phyloP scores from a whole-genome alignment of 2,797 vertebrate species.

The Pseudomugil gertrudae region DNA sequence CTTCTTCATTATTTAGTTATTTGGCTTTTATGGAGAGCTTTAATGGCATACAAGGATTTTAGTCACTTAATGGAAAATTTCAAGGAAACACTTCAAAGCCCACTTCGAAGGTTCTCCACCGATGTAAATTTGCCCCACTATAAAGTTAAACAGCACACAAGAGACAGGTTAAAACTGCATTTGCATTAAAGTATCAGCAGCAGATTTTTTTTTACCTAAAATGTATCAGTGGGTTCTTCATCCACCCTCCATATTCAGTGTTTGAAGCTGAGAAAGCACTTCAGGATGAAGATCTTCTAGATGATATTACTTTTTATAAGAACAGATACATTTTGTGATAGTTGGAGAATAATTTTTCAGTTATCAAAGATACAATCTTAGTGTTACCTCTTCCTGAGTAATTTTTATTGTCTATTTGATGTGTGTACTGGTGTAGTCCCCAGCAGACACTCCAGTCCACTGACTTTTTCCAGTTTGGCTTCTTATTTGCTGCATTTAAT shows the following conservation, averaged over 20 bases:
- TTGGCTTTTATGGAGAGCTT: constrained; percentile 34
- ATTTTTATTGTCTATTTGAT: not conserved
- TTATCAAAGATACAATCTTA: too few species aligned
- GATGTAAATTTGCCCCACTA: constrained; percentile 32
- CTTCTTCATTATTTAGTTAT: constrained; percentile 28
- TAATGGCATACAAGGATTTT: constrained; percentile 31
- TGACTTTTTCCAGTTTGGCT: too few species aligned
- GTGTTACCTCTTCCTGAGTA: not conserved
- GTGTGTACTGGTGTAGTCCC: not conserved
- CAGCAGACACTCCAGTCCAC: not conserved
- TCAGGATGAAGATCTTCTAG: too few species aligned
- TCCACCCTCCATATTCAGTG: not conserved
- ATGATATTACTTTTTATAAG: too few species aligned
- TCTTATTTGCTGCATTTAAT: too few species aligned
- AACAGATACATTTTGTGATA: too few species aligned
- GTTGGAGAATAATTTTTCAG: too few species aligned
- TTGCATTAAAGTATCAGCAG: constrained; percentile 29
- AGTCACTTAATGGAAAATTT: constrained; percentile 33
- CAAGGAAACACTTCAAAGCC: constrained; percentile 34
- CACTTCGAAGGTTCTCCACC: constrained; percentile 31
- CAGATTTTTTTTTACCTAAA: constrained; percentile 8
- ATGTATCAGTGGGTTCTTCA: not conserved
- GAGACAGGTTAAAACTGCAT: constrained; percentile 45
- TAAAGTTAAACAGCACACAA: constrained; percentile 39
- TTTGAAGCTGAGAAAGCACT: not conserved